These are phyloP conservation scores for Scolopax bukidnonensis DNA, from an alignment of 2,797 vertebrate genomes.

Conservation along the genomic window DNA sequence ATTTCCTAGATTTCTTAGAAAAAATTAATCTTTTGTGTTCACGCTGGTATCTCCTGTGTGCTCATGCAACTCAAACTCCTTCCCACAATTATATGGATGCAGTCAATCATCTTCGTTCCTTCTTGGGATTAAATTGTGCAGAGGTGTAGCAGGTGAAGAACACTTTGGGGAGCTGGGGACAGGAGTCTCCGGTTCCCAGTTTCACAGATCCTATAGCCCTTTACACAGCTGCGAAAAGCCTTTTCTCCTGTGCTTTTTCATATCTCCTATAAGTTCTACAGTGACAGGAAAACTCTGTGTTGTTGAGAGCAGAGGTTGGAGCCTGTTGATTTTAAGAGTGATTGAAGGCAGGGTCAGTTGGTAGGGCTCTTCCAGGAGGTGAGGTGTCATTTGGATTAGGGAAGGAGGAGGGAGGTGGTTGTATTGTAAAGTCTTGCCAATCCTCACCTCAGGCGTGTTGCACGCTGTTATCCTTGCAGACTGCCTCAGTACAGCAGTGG, in stretches of 20 bases:
- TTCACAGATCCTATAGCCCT: neutral
- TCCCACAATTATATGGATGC: neutral
- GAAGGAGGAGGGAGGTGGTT: neutral
- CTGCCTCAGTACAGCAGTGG: neutral
- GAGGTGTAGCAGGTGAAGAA: neutral
- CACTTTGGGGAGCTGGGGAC: neutral
- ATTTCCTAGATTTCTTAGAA: neutral
- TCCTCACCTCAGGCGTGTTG: neutral
- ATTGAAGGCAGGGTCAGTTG: rapidly evolving
- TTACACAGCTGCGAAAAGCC: neutral
- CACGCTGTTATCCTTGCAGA: rapidly evolving
- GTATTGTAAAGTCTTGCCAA: neutral
- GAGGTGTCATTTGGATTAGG: neutral
- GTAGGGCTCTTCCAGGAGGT: neutral
- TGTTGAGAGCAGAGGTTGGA: neutral
- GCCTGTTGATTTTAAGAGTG: neutral
- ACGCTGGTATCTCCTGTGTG: rapidly evolving
- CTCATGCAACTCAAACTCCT: neutral
- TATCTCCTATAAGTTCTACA: neutral
- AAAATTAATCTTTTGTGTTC: neutral
- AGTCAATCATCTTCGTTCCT: neutral
- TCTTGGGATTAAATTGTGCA: neutral
- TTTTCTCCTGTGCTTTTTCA: neutral
- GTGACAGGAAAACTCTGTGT: neutral
- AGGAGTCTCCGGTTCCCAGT: neutral